Evolutionary conservation across 1,140 invertebrate species (phyloP).

Genomic region (Popillia japonica): DNA sequence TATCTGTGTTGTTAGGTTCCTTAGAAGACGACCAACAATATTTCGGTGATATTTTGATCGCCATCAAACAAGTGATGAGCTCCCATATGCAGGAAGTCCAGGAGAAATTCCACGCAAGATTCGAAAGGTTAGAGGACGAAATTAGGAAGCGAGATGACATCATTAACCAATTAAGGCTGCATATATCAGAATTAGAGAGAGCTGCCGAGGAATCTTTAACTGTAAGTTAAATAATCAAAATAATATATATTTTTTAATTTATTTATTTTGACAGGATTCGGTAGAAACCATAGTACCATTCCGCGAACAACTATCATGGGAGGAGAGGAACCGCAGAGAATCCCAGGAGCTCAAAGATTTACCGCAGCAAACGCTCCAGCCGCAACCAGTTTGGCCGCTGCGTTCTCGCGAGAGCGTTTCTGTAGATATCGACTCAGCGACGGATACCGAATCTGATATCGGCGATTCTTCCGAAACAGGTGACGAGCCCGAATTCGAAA

Average conservation of each 20-base stretch:
- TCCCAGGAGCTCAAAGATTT: slow-evolving; percentile 66
- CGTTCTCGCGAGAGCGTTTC: slow-evolving; percentile 56
- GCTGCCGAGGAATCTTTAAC: slow-evolving; percentile 66
- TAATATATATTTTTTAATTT: not conserved
- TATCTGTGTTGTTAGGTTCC: slow-evolving; percentile 46
- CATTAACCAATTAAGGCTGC: slow-evolving; percentile 75
- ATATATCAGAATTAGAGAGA: slow-evolving; percentile 74
- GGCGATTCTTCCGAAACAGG: slow-evolving; percentile 47
- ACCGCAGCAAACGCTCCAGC: slow-evolving; percentile 61
- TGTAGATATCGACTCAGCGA: slow-evolving; percentile 64
- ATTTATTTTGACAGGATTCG: slow-evolving; percentile 56
- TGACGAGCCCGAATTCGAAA: slow-evolving; percentile 52
- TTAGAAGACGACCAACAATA: slow-evolving; percentile 76
- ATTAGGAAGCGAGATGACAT: slow-evolving; percentile 79
- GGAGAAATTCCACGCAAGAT: slow-evolving; percentile 73
- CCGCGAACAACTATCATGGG: slow-evolving; percentile 63
- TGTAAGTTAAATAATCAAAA: slow-evolving; percentile 56
- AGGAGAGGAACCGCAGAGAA: slow-evolving; percentile 68
- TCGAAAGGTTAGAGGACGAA: slow-evolving; percentile 77
- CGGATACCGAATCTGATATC: slow-evolving; percentile 54
- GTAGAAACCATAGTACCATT: slow-evolving; percentile 57
- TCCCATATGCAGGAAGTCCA: slow-evolving; percentile 73
- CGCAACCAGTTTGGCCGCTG: slow-evolving; percentile 55
- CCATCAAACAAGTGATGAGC: slow-evolving; percentile 80
- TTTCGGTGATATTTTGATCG: slow-evolving; percentile 76